Evolutionary conservation across 2,888 invertebrate species (phyloP).

Genomic region (Rotaria sp.): DNA sequence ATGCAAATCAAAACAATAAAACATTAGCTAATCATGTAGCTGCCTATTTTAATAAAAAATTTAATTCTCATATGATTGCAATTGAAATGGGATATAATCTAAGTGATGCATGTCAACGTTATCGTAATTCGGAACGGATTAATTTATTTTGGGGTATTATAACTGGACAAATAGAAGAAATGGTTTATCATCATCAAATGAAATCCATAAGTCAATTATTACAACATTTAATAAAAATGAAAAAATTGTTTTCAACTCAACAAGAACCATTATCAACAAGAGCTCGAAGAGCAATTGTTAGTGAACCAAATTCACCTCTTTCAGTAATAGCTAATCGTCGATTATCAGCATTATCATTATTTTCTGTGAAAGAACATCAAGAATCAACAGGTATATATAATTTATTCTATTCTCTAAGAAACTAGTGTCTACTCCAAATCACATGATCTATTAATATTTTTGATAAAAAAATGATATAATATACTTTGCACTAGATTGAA

Average conservation of each 20-base stretch:
- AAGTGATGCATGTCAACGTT: conserved; percentile 1
- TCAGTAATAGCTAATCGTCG: not conserved
- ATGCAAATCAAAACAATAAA: not conserved
- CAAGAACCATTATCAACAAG: not conserved
- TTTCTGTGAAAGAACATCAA: not conserved
- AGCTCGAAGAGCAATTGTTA: not conserved
- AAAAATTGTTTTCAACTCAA: not conserved
- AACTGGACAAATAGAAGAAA: conserved; percentile 20
- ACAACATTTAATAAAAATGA: not conserved
- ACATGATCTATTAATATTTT: no score
- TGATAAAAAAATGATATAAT: no score
- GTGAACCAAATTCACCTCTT: not conserved
- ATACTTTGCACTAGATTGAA: no score
- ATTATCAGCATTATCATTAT: not conserved
- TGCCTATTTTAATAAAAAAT: not conserved
- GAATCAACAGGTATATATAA: not conserved
- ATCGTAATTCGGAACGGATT: not conserved
- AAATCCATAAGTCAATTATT: not conserved
- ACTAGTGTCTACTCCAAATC: no score
- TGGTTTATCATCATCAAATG: conserved; percentile 14
- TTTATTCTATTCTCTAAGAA: not conserved
- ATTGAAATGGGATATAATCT: conserved; percentile 23
- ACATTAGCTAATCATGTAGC: not conserved
- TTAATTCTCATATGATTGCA: not conserved
- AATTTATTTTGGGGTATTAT: conserved; percentile 18